These are phyloP conservation scores for Steinernema hermaphroditum DNA, from an alignment of 2,888 invertebrate genomes.

Conservation along the genomic window DNA sequence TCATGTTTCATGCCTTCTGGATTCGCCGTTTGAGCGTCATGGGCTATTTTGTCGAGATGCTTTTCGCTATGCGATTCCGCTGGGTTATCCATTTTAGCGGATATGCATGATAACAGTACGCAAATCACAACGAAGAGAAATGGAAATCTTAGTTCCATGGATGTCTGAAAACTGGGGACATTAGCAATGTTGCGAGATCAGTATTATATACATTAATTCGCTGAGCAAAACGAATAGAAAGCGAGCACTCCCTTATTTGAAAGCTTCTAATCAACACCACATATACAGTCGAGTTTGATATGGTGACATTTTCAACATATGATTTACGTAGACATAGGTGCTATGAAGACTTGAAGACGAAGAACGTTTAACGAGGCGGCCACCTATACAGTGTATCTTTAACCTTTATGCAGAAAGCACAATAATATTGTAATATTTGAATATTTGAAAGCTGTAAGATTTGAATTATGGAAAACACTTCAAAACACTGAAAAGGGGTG, in stretches of 20 bases:
- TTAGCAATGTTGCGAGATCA: not conserved
- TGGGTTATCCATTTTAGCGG: not conserved
- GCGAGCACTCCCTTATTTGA: not conserved
- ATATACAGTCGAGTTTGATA: too few relatives aligned
- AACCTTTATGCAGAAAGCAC: too few relatives aligned
- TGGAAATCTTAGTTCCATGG: not conserved
- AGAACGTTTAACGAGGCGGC: too few relatives aligned
- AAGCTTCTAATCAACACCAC: too few relatives aligned
- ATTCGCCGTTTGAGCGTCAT: not conserved
- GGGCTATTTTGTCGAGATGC: not conserved
- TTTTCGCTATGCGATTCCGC: not conserved
- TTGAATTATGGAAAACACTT: too few relatives aligned
- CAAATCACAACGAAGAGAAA: not conserved
- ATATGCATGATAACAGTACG: not conserved
- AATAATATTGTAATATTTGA: too few relatives aligned
- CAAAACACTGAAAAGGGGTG: too few relatives aligned
- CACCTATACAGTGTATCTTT: too few relatives aligned
- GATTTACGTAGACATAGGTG: too few relatives aligned
- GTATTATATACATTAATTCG: not conserved
- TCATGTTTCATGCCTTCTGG: not conserved
- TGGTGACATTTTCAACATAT: too few relatives aligned
- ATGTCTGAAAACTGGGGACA: not conserved
- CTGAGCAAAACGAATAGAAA: not conserved
- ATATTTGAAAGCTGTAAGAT: too few relatives aligned
- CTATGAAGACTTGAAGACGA: too few relatives aligned